phyloP scores from a whole-genome alignment of 2,797 vertebrate species.

The Loriculus beryllinus region DNA sequence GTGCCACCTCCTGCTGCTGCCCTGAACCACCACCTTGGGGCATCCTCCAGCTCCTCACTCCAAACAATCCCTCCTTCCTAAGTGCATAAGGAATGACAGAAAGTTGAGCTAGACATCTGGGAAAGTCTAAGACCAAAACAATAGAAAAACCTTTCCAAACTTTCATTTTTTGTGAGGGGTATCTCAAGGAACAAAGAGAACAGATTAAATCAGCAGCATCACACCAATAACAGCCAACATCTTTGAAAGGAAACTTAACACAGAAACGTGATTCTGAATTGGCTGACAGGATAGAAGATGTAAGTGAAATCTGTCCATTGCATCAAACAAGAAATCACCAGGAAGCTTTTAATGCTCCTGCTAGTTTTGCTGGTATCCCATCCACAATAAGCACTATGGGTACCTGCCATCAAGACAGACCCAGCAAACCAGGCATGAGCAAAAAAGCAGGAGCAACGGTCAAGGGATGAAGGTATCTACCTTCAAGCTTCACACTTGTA shows the following conservation, averaged over 20 bases:
- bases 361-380: neutral
- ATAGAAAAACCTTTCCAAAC: neutral
- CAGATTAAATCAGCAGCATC: accelerated
- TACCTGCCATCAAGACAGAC: neutral
- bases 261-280: neutral
- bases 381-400: neutral
- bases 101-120: neutral
- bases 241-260: neutral
- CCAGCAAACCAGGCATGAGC: neutral
- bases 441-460: neutral
- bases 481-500: neutral
- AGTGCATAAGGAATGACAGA: neutral
- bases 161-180: accelerated
- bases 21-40: neutral
- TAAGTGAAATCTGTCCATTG: accelerated
- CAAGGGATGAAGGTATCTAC: neutral
- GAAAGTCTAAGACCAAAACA: neutral
- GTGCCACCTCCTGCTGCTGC: neutral
- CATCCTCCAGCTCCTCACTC: neutral
- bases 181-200: neutral
- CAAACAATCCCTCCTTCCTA: neutral
- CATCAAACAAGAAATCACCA: neutral
- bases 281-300: neutral
- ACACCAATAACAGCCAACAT: neutral
- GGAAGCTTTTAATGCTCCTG: neutral